Percentiles rank a stretch among this genome's conserved stretches.
Evolutionary conservation across 2,888 invertebrate species (phyloP).

Genomic region (Drosophila parthenogenetica): DNA sequence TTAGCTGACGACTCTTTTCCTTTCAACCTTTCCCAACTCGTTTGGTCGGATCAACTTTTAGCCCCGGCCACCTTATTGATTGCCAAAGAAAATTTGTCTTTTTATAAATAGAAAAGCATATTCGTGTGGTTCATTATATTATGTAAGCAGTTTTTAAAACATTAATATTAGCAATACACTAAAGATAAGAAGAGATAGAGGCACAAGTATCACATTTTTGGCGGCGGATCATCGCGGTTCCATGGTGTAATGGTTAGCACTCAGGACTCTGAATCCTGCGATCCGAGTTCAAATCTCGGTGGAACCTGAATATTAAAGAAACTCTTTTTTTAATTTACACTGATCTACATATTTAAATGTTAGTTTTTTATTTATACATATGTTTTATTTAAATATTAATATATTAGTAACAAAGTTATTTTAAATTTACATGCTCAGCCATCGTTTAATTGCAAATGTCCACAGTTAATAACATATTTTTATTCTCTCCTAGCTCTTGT

Average conservation of each 20-base stretch:
- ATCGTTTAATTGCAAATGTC: not conserved
- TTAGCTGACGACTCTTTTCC: conserved; percentile 18
- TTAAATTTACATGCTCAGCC: too few species aligned
- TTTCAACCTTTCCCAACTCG: not conserved
- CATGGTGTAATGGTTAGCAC: conserved; percentile 87
- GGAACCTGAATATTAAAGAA: conserved; percentile 71
- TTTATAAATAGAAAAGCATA: conserved; percentile 11
- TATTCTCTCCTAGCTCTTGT: not conserved
- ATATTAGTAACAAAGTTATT: too few species aligned
- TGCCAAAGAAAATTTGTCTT: conserved; percentile 26
- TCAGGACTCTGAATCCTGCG: conserved; percentile 86
- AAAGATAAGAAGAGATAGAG: conserved; percentile 18
- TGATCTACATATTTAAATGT: not conserved
- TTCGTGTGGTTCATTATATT: not conserved
- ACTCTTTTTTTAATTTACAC: not conserved
- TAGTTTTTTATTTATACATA: too few species aligned
- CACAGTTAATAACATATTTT: not conserved
- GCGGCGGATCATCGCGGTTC: conserved; percentile 76
- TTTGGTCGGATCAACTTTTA: conserved; percentile 6
- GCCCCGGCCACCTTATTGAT: conserved; percentile 17
- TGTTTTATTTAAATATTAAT: too few species aligned
- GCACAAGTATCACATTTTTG: conserved; percentile 14
- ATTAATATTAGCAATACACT: conserved; percentile 11
- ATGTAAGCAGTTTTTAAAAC: conserved; percentile 10
- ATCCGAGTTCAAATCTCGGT: conserved; percentile 86